Evolutionary conservation across 1,140 invertebrate species (phyloP).

Genomic region (Tyrophagus putrescentiae): DNA sequence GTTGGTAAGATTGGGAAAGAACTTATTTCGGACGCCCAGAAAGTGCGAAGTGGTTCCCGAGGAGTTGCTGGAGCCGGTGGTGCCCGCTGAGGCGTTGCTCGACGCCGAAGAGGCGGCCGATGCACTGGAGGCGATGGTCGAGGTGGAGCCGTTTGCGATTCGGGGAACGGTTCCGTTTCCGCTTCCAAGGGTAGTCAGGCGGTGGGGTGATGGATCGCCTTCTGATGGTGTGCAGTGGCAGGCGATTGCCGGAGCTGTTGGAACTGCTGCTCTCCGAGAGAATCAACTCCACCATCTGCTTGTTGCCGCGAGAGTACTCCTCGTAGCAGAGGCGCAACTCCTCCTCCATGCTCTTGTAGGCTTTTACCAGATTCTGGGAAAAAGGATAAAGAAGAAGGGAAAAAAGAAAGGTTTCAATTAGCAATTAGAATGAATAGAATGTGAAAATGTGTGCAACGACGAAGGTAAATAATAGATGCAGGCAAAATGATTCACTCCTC

Average conservation of each 20-base stretch:
- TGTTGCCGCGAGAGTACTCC: neutral
- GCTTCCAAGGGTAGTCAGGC: neutral
- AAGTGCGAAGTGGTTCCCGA: neutral
- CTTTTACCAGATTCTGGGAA: constrained; percentile 13
- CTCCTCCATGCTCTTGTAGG: neutral
- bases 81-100: neutral
- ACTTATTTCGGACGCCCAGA: neutral
- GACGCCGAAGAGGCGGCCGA: neutral
- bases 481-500: no score
- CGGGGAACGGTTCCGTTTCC: neutral
- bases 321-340: constrained; percentile 9
- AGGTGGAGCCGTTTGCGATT: constrained; percentile 10
- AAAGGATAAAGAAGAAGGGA: neutral
- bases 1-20: constrained; percentile 6
- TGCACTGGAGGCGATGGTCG: neutral
- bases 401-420: neutral
- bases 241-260: no score
- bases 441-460: no score
- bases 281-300: neutral
- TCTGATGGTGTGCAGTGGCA: neutral
- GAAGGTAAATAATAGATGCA: no score
- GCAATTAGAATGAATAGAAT: no score
- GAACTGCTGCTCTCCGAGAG: neutral
- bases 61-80: no score
- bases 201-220: constrained; percentile 2